Evolutionary conservation across 2,113 vertebrate genomes (phyloP).

Genomic region (Mirounga angustirostris): DNA sequence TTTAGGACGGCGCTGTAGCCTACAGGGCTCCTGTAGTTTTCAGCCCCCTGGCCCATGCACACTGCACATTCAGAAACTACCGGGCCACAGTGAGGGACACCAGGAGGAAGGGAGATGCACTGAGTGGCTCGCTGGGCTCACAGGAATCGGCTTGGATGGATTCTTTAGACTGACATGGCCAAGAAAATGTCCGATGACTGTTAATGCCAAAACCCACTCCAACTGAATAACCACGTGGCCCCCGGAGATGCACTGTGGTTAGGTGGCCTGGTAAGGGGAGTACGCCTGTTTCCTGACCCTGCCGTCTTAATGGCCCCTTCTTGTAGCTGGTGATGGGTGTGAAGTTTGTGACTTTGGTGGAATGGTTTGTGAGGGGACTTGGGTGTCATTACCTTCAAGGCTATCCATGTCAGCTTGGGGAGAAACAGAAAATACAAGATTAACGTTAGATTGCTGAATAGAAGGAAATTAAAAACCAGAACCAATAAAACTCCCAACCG

Average conservation of each 20-base stretch:
- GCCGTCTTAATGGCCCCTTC: conserved; percentile 43
- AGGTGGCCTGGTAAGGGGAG: neutral
- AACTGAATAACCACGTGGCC: neutral
- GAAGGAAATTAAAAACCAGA: conserved; percentile 68
- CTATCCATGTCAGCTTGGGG: conserved; percentile 99
- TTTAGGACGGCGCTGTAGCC: neutral
- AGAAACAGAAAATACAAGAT: conserved; percentile 90
- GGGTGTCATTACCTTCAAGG: conserved; percentile 98
- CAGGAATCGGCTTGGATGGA: neutral
- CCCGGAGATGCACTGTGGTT: neutral
- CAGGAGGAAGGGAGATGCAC: neutral
- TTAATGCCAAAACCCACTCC: neutral
- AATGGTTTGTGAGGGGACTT: conserved; percentile 80
- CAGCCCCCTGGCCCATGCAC: rapidly evolving
- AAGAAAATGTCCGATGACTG: neutral
- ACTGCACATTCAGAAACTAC: neutral
- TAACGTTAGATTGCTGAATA: conserved; percentile 86
- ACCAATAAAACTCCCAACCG: conserved; percentile 72
- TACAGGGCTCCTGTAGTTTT: neutral
- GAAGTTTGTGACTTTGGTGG: conserved; percentile 78
- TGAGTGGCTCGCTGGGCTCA: neutral
- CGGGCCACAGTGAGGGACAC: neutral
- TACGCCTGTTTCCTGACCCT: neutral
- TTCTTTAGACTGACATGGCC: neutral
- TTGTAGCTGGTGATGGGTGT: conserved; percentile 59